phyloP scores from a whole-genome alignment of 2,888 invertebrate genomes.

The Xestia sexstrigata region DNA sequence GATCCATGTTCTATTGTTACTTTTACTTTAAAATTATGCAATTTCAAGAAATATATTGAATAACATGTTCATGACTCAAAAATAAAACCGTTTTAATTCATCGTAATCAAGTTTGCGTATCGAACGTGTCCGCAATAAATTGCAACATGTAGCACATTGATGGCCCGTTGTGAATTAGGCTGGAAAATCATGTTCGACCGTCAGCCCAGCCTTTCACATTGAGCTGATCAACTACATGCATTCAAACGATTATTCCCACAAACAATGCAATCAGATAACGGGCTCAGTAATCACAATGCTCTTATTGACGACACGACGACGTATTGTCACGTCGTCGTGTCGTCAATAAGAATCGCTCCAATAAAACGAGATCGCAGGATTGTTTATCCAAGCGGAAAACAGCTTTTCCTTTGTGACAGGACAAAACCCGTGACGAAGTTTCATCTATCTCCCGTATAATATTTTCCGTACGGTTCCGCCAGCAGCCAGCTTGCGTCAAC shows the following conservation, averaged over 20 bases:
- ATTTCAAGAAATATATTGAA: slow-evolving; percentile 59
- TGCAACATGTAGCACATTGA: slow-evolving; percentile 75
- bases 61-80: slow-evolving; percentile 60
- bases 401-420: slow-evolving; percentile 76
- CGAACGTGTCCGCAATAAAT: slow-evolving; percentile 77
- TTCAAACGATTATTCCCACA: slow-evolving; percentile 73
- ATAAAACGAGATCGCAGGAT: slow-evolving; percentile 69
- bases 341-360: no score
- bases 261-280: slow-evolving; percentile 80
- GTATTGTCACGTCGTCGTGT: no score
- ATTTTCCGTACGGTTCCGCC: slow-evolving; percentile 84
- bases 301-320: slow-evolving; percentile 74
- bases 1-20: not conserved
- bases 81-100: slow-evolving; percentile 69
- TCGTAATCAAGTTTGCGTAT: slow-evolving; percentile 74
- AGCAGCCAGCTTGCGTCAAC: slow-evolving; percentile 83
- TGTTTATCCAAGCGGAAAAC: slow-evolving; percentile 74
- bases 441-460: slow-evolving; percentile 70
- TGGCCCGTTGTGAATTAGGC: slow-evolving; percentile 81
- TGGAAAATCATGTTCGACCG: slow-evolving; percentile 82
- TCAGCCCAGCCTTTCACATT: slow-evolving; percentile 82
- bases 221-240: slow-evolving; percentile 70
- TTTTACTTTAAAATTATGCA: slow-evolving; percentile 45
- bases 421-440: slow-evolving; percentile 70
- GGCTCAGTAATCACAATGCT: slow-evolving; percentile 71